Conservation (phyloP, 2,797 vertebrate species). For the Dermochelys coriacea region DNA sequence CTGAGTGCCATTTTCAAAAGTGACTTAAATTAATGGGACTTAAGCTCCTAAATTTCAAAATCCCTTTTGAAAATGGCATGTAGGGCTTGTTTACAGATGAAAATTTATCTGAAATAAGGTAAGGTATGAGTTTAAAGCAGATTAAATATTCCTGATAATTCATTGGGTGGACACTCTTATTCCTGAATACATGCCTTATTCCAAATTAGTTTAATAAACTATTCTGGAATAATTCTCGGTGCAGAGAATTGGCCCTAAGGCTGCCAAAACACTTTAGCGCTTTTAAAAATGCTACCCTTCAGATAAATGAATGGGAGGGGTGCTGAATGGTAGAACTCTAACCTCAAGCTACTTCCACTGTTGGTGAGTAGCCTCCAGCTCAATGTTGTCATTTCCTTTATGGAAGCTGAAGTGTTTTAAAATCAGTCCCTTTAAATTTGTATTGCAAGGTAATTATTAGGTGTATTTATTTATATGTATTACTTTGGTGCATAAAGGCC, state of each 20-base stretch:
- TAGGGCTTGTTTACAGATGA: not conserved
- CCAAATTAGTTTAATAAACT: not conserved
- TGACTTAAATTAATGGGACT: not conserved
- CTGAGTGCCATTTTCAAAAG: not conserved
- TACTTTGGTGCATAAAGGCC: not conserved
- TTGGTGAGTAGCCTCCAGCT: too few species aligned
- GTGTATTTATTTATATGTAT: not conserved
- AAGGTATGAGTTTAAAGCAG: not conserved
- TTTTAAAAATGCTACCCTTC: not conserved
- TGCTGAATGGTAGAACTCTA: not conserved
- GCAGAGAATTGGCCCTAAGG: not conserved
- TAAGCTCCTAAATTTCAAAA: not conserved
- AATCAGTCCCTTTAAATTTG: not conserved
- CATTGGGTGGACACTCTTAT: not conserved
- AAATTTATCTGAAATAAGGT: not conserved
- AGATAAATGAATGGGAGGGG: fast-evolving
- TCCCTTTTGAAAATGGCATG: not conserved
- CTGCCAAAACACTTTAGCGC: not conserved
- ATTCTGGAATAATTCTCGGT: not conserved
- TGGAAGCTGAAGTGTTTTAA: not conserved
- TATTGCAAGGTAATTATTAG: not conserved
- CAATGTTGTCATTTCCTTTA: fast-evolving
- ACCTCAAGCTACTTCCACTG: fast-evolving
- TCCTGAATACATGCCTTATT: not conserved
- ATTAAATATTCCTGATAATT: not conserved